Percentiles rank a stretch among this genome's conserved stretches.
Conservation (phyloP, 2,888 invertebrate genomes). For the Bombyx huttoni region DNA sequence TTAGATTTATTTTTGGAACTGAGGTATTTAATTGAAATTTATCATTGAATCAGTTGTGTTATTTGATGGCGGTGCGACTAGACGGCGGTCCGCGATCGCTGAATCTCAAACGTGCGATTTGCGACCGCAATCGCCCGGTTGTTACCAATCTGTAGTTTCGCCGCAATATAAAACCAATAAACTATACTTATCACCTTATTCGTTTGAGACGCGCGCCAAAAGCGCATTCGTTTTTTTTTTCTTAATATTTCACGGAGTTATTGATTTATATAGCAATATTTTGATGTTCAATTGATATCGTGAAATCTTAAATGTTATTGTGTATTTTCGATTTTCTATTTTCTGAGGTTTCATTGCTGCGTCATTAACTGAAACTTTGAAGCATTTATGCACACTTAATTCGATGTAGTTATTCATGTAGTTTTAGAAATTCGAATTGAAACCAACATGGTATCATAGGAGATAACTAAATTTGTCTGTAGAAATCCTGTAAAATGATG, state of each 20-base stretch:
- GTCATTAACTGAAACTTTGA: slow-evolving; percentile 51
- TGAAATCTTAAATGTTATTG: slow-evolving; percentile 52
- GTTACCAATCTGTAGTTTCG: slow-evolving; percentile 7
- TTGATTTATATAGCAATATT: slow-evolving; percentile 61
- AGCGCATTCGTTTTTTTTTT: slow-evolving; percentile 44
- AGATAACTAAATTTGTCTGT: slow-evolving; percentile 59
- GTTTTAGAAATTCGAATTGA: slow-evolving; percentile 59
- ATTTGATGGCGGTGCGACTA: slow-evolving; percentile 34
- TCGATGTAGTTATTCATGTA: slow-evolving; percentile 60
- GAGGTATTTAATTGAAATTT: too few species aligned
- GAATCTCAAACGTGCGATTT: slow-evolving; percentile 54
- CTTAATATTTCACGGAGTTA: slow-evolving; percentile 21
- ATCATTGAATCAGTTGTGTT: slow-evolving; percentile 3
- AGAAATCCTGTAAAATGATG: slow-evolving; percentile 58
- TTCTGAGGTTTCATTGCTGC: slow-evolving; percentile 45
- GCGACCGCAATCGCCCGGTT: slow-evolving; percentile 12
- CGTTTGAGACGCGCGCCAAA: slow-evolving; percentile 28
- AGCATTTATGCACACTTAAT: slow-evolving; percentile 65
- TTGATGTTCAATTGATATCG: slow-evolving; percentile 67
- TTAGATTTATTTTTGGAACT: too few species aligned
- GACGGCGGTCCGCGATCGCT: slow-evolving; percentile 29
- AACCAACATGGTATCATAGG: slow-evolving; percentile 64
- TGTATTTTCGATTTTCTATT: slow-evolving; percentile 55
- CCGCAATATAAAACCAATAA: too few species aligned
- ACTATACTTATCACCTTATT: slow-evolving; percentile 33